Conservation (phyloP, 92 coral and sea anemone genomes). For the Heliopora coerulea region DNA sequence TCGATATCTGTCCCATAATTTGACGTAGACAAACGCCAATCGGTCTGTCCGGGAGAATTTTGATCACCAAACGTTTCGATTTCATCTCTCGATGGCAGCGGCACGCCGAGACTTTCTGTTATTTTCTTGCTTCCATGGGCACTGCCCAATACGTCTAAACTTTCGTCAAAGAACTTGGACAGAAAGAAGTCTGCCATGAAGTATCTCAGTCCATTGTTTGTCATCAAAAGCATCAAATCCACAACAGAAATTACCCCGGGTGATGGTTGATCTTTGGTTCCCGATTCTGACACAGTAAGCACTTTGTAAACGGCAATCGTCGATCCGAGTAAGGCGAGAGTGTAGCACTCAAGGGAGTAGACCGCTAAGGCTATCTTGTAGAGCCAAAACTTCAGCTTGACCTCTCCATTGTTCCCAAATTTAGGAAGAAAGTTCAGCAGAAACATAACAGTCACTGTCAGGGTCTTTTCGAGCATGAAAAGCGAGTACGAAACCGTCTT, state of each 20-base stretch:
- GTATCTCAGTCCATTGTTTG: slow-evolving; percentile 54
- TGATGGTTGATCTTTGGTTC: not conserved
- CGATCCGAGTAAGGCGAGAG: slow-evolving; percentile 41
- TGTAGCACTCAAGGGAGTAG: slow-evolving; percentile 45
- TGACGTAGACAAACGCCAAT: too few relatives aligned
- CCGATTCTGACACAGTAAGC: slow-evolving; percentile 23
- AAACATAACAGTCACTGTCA: slow-evolving; percentile 35
- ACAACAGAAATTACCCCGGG: slow-evolving; percentile 47
- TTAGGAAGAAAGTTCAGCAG: slow-evolving; percentile 43
- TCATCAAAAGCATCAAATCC: slow-evolving; percentile 53
- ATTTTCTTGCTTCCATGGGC: not conserved
- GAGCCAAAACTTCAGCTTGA: not conserved
- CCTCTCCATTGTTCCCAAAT: slow-evolving; percentile 32
- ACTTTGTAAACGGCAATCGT: slow-evolving; percentile 55
- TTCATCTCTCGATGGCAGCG: too few relatives aligned
- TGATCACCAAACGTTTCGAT: too few relatives aligned
- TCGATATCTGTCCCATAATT: too few relatives aligned
- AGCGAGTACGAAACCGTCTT: slow-evolving; percentile 2
- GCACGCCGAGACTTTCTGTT: not conserved
- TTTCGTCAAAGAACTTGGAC: slow-evolving; percentile 53
- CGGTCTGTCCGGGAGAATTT: too few relatives aligned
- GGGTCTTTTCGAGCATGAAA: slow-evolving; percentile 45
- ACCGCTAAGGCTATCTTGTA: slow-evolving; percentile 40
- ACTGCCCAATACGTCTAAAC: slow-evolving; percentile 55
- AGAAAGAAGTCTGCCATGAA: slow-evolving; percentile 53